Evolutionary conservation across 2,797 vertebrate species (phyloP).

Genomic region (Sebastes kiyomatsui): DNA sequence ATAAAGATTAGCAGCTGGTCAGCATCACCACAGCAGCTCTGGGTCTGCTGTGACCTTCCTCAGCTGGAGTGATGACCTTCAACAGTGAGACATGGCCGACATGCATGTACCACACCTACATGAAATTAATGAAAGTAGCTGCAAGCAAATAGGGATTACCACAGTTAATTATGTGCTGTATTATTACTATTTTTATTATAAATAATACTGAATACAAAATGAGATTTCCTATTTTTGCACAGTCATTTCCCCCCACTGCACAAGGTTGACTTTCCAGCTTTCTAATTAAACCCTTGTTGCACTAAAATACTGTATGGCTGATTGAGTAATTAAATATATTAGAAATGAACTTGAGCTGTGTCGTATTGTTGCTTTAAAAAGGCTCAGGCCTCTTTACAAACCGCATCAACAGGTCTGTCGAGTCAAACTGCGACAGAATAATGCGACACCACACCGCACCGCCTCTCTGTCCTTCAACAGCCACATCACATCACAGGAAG

Average conservation of each 20-base stretch:
- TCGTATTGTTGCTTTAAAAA: neutral
- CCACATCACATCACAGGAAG: neutral
- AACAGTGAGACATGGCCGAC: conserved; percentile 34
- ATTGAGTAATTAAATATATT: neutral
- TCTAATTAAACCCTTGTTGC: neutral
- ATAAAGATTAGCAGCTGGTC: neutral
- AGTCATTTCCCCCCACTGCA: neutral
- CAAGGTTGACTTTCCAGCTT: neutral
- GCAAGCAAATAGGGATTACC: neutral
- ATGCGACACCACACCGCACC: conserved; percentile 33
- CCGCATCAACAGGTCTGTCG: conserved; percentile 67
- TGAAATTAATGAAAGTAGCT: neutral
- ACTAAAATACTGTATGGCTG: neutral
- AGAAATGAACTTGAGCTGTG: neutral
- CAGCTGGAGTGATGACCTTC: conserved; percentile 66
- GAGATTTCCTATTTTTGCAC: neutral
- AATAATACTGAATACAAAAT: neutral
- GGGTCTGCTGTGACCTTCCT: conserved; percentile 64
- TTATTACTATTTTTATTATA: neutral
- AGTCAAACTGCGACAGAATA: conserved; percentile 69
- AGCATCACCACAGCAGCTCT: conserved; percentile 21
- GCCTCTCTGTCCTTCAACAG: conserved; percentile 27
- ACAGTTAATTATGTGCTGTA: neutral
- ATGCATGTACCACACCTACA: conserved; percentile 23
- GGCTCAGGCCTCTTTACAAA: neutral